Evolutionary conservation across 2,888 invertebrate genomes (phyloP), one percentile per base, ranked within the genome.

Genomic region (Nasonovia ribisnigri): DNA sequence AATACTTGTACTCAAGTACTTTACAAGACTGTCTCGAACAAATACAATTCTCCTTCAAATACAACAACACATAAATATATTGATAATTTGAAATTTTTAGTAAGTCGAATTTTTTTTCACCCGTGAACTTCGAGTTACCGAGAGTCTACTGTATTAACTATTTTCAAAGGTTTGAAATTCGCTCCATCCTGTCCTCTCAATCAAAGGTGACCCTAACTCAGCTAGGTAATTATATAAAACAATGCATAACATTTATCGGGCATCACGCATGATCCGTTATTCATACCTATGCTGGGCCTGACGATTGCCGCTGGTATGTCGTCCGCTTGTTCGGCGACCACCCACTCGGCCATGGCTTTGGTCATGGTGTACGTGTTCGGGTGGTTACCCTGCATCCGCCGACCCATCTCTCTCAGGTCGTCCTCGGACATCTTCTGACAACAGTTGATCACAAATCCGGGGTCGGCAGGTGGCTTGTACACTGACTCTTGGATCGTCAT

Each of bases 281-380:
- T 36, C 89, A 94, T 95, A 96, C 96, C 97, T 94, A 97, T 97
- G 16, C 97, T 97, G 6, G 97, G 97, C 95, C 97, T 96, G 86
- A 97, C 97, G 94, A 97, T 97, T 93, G 97, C 97, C 4, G 97
- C 96, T 46, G 97, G 97, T 93, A 97, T 95, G 88, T 96, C 96
- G 36, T 96, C 96, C 24, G 96, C 96, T 95, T 97, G 97, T 94
- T 96, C 96, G 48, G 96, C 95, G 51, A 97, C 96, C 95, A 97
- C 95, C 95, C 96, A 96, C 95, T 97, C 97, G 13, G 97, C 97
- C 95, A 97, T 96, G 84, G 97, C 97, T 96, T 97, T 97, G 84
- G 97, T 97, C 95, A 97, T 97, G 4, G 97, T 97, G 96, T 97
- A 97, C 0, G 97, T 97, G 95, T 97, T 97, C 54, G 97, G 97